phyloP scores from a whole-genome alignment of 2,797 vertebrate species.

The Gambusia yucatana region DNA sequence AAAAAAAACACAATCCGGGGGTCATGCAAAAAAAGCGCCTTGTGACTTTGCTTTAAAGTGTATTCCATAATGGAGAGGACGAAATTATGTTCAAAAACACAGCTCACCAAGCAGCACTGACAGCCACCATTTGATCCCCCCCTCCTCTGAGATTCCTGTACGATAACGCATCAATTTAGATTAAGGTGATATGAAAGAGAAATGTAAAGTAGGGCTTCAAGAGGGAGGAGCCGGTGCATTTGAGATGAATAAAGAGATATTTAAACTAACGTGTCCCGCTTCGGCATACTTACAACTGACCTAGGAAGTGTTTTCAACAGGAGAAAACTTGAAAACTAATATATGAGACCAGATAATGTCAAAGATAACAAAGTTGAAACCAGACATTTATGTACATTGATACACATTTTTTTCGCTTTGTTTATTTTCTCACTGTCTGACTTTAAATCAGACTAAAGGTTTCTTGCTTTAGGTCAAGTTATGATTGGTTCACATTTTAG shows the following conservation, averaged over 20 bases:
- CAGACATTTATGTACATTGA: neutral
- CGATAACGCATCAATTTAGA: slow-evolving; percentile 79
- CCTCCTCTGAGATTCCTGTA: slow-evolving; percentile 66
- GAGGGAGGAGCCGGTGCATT: slow-evolving; percentile 65
- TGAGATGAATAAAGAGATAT: slow-evolving; percentile 68
- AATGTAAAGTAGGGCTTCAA: slow-evolving; percentile 67
- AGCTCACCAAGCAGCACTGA: slow-evolving; percentile 59
- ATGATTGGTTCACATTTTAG: neutral
- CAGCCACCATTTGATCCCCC: slow-evolving; percentile 66
- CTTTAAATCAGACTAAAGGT: neutral
- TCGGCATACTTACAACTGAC: slow-evolving; percentile 53
- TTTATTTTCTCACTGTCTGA: neutral
- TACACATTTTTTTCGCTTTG: neutral
- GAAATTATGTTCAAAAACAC: slow-evolving; percentile 73
- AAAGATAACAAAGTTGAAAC: neutral
- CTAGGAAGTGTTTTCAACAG: slow-evolving; percentile 58
- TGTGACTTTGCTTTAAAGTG: slow-evolving; percentile 65
- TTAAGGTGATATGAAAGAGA: slow-evolving; percentile 77
- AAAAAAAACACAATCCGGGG: slow-evolving; percentile 22
- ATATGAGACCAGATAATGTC: slow-evolving; percentile 13
- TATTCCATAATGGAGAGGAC: slow-evolving; percentile 72
- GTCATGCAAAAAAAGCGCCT: slow-evolving; percentile 78
- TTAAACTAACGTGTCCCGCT: slow-evolving; percentile 57
- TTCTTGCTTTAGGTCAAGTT: neutral
- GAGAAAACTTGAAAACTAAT: slow-evolving; percentile 32